These are phyloP conservation scores for Amblyjoppa proteus DNA, from an alignment of 2,888 invertebrate genomes.

Conservation along the genomic window DNA sequence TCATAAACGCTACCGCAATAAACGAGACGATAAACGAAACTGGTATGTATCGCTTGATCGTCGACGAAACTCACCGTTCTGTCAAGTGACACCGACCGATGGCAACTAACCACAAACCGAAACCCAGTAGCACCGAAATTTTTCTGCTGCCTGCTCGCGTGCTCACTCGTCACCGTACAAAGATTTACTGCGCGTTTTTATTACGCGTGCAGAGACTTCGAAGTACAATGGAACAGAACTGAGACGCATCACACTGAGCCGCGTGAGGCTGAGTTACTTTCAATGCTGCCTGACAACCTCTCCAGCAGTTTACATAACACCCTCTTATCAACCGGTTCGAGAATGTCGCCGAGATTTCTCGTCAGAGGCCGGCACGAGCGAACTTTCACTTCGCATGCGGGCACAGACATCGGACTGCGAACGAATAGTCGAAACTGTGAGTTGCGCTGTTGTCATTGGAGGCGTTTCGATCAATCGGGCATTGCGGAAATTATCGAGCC, in stretches of 20 bases:
- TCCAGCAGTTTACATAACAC: slow-evolving; percentile 48
- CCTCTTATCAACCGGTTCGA: slow-evolving; percentile 55
- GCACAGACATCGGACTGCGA: background rate
- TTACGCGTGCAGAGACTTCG: slow-evolving; percentile 13
- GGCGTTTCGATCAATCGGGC: background rate
- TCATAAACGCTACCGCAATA: too few species aligned
- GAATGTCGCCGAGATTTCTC: slow-evolving; percentile 2
- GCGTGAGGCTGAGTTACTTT: slow-evolving; percentile 47
- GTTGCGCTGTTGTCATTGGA: slow-evolving; percentile 1
- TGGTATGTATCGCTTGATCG: background rate
- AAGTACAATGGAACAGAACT: slow-evolving; percentile 17
- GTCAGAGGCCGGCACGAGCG: slow-evolving; percentile 56
- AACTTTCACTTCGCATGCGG: slow-evolving; percentile 38
- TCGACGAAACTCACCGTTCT: slow-evolving; percentile 30
- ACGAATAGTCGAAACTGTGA: background rate
- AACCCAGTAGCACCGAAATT: background rate
- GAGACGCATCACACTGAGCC: slow-evolving; percentile 21
- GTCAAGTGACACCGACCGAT: slow-evolving; percentile 35
- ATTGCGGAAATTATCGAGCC: background rate
- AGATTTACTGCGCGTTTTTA: background rate
- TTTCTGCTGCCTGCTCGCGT: too few species aligned
- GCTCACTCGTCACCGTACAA: background rate
- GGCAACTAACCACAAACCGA: slow-evolving; percentile 4
- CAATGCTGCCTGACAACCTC: slow-evolving; percentile 23
- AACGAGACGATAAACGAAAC: too few species aligned